Evolutionary conservation across 2,113 vertebrate genomes (phyloP).

Genomic region (Camelus bactrianus): DNA sequence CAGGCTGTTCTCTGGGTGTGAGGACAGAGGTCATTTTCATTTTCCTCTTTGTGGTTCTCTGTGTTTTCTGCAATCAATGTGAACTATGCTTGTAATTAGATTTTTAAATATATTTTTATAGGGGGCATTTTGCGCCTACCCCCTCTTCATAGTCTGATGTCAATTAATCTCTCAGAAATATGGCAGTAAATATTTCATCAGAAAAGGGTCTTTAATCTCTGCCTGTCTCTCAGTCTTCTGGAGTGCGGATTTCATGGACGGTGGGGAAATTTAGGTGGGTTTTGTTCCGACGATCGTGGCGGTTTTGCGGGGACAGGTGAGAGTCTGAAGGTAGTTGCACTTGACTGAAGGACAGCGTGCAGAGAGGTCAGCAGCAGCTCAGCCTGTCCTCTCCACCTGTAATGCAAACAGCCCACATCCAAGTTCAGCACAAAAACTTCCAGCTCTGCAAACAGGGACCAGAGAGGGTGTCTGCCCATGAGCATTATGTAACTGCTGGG

Average conservation of each 20-base stretch:
- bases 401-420: background rate
- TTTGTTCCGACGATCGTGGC: background rate
- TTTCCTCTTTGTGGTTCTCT: constrained; percentile 39
- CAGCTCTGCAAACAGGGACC: background rate
- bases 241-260: background rate
- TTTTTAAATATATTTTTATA: background rate
- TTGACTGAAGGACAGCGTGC: background rate
- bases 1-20: background rate
- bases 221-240: background rate
- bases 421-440: background rate
- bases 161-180: constrained; percentile 54
- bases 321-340: background rate
- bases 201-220: background rate
- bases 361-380: background rate
- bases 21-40: background rate
- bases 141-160: background rate
- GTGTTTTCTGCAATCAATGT: background rate
- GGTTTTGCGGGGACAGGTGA: background rate
- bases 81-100: background rate
- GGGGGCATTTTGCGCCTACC: background rate
- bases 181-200: background rate
- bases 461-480: background rate
- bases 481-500: background rate
- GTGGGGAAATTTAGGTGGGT: background rate
- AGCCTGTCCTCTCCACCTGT: background rate